Conservation (phyloP, 2,888 invertebrate species). For the Campoletis raptor region DNA sequence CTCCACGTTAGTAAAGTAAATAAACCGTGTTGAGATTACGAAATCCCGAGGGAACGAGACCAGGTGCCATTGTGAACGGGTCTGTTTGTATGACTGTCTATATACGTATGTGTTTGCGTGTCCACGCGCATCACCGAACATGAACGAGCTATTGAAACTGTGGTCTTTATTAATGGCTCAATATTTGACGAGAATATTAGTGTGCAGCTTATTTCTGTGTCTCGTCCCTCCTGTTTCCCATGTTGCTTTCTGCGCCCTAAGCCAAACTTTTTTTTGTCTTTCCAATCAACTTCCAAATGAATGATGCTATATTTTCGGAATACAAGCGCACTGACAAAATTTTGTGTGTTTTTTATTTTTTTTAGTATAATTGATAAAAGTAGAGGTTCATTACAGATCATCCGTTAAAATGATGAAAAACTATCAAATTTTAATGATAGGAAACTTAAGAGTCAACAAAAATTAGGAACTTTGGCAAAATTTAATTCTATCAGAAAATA, state of each 20-base stretch:
- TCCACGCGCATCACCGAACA: conserved; percentile 69
- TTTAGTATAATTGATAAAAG: neutral
- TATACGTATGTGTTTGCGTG: conserved; percentile 69
- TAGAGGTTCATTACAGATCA: neutral
- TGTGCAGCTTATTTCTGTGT: conserved; percentile 68
- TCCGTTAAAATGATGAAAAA: too few species aligned
- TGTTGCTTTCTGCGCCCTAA: conserved; percentile 30
- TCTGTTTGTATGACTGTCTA: conserved; percentile 34
- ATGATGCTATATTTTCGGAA: neutral
- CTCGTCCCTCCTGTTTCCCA: neutral
- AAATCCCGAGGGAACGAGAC: conserved; percentile 81
- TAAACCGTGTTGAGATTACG: conserved; percentile 84
- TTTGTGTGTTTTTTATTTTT: too few species aligned
- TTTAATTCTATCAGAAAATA: too few species aligned
- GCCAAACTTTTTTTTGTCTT: conserved; percentile 78
- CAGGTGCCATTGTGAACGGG: conserved; percentile 78
- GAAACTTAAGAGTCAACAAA: too few species aligned
- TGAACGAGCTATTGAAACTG: conserved; percentile 80
- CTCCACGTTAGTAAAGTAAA: conserved; percentile 76
- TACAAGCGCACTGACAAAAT: neutral
- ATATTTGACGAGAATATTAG: conserved; percentile 84
- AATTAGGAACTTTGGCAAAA: too few species aligned
- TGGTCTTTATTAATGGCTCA: conserved; percentile 84
- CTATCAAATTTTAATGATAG: too few species aligned
- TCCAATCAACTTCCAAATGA: conserved; percentile 31